These are phyloP conservation scores for Vipera ursinii DNA, from an alignment of 2,797 vertebrate genomes.

Conservation along the genomic window DNA sequence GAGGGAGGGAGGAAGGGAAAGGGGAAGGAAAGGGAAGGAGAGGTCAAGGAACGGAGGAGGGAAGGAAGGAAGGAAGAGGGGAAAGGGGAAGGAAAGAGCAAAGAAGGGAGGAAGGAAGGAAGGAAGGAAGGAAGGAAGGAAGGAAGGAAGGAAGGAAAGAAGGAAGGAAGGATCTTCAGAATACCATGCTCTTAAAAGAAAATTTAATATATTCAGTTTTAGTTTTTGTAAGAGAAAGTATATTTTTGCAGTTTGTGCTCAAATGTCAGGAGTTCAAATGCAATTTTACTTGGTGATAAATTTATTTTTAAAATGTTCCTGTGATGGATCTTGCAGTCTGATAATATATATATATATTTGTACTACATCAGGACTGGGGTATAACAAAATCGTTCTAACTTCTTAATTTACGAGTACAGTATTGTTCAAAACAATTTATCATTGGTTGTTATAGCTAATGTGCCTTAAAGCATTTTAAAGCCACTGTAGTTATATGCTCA, in stretches of 20 bases:
- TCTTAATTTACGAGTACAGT: neutral
- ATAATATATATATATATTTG: neutral
- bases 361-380: neutral
- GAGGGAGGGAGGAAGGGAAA: no score
- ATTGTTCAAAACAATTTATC: constrained; percentile 30
- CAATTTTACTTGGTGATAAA: neutral
- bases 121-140: neutral
- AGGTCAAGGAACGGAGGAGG: neutral
- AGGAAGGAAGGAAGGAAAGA: no score
- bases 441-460: constrained; percentile 32
- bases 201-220: constrained; percentile 26
- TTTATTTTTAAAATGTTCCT: neutral
- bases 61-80: no score
- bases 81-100: no score
- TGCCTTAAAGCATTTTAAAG: constrained; percentile 52
- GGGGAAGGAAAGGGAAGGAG: no score
- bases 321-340: neutral
- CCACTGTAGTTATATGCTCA: neutral
- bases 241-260: neutral
- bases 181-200: neutral
- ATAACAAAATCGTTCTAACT: neutral
- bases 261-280: neutral
- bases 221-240: neutral
- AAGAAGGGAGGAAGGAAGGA: no score
- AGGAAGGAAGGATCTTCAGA: neutral